A percentile compares a stretch with the other conserved stretches of the same genome.
Conservation (phyloP, 2,797 vertebrate species). For the Macropodus opercularis region DNA sequence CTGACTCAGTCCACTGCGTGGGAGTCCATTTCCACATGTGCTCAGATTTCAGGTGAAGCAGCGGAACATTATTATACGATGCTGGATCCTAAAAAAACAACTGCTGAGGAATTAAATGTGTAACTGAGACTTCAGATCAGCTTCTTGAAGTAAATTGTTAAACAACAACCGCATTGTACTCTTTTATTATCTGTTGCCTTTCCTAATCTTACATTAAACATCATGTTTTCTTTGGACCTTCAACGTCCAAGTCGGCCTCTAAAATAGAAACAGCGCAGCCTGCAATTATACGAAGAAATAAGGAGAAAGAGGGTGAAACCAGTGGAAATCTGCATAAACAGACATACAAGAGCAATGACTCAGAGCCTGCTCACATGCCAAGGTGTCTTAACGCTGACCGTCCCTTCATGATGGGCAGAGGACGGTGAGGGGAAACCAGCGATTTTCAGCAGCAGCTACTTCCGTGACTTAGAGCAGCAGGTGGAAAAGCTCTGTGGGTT, state of each 20-base stretch:
- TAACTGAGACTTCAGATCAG: conserved; percentile 4
- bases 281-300: conserved; percentile 67
- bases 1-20: conserved; percentile 38
- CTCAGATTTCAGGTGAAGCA: conserved; percentile 54
- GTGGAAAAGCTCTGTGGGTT: too few species aligned
- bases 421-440: too few species aligned
- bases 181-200: neutral
- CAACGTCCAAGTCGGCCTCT: conserved; percentile 41
- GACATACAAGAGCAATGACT: conserved; percentile 60
- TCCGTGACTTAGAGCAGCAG: too few species aligned
- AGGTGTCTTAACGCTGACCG: conserved; percentile 31
- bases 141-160: neutral
- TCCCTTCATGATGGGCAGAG: too few species aligned
- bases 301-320: conserved; percentile 55
- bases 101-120: conserved; percentile 21
- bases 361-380: conserved; percentile 35
- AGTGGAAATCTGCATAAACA: conserved; percentile 59
- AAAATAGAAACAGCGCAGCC: conserved; percentile 61
- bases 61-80: conserved; percentile 50
- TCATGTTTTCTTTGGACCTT: conserved; percentile 41
- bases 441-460: too few species aligned
- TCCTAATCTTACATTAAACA: conserved; percentile 19
- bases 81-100: conserved; percentile 35
- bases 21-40: conserved; percentile 45
- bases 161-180: too few species aligned